Percentiles rank a stretch among this genome's conserved stretches.
phyloP scores from a whole-genome alignment of 2,888 invertebrate genomes.

The Plagodis dolabraria region DNA sequence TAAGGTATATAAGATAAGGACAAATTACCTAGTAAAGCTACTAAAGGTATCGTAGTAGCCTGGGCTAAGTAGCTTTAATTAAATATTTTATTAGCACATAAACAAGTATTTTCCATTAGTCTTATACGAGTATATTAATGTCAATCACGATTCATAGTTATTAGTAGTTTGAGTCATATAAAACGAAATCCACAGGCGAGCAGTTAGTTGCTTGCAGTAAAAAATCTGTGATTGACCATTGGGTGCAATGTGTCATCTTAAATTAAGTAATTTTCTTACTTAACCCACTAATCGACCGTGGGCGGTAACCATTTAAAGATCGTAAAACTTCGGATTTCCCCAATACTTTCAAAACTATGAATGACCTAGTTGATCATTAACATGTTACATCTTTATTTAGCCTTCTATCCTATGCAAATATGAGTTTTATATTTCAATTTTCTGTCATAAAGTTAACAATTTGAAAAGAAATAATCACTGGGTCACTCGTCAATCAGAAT shows the following conservation, averaged over 20 bases:
- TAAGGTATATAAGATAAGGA: too few species aligned
- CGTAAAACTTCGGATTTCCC: constrained; percentile 20
- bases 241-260: constrained; percentile 16
- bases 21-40: too few species aligned
- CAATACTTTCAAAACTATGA: constrained; percentile 21
- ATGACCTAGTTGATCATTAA: constrained; percentile 25
- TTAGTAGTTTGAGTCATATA: not conserved
- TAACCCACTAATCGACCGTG: constrained; percentile 8
- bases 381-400: constrained; percentile 24
- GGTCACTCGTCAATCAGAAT: constrained; percentile 63
- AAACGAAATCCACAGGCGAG: constrained; percentile 2
- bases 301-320: constrained; percentile 20
- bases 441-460: constrained; percentile 53
- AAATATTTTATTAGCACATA: too few species aligned
- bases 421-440: constrained; percentile 51
- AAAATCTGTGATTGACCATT: constrained; percentile 13
- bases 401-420: constrained; percentile 40
- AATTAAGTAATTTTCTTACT: constrained; percentile 26
- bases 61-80: too few species aligned
- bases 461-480: constrained; percentile 45
- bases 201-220: constrained; percentile 1
- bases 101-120: too few species aligned
- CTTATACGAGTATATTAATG: too few species aligned
- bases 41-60: too few species aligned
- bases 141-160: not conserved